Evolutionary conservation across 2,113 vertebrate species (phyloP), one percentile per base, ranked within the genome.

Genomic region (Catharus bicknelli): DNA sequence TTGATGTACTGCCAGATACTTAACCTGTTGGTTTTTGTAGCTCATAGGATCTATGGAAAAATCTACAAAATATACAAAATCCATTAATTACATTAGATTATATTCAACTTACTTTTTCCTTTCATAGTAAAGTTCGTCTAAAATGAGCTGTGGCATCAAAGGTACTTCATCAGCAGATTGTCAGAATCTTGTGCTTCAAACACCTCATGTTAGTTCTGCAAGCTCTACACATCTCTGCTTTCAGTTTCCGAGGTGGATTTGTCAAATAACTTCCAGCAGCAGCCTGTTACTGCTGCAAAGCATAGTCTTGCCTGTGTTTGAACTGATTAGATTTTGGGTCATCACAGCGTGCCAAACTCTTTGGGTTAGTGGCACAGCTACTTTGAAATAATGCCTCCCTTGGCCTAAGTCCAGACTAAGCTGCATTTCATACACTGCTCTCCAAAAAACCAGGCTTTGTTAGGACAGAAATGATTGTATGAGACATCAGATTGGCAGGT

Each of bases 311-410:
- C 30, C 0, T 1, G 40, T 68, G 40, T 75, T 75, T 53, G 74
- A 83, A 42, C 34, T 34, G 32, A 34, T 77, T 26, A 34, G 16
- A 53, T 75, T 87, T 88, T 72, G 36, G 48, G 19, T 82, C 61
- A 57, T 82, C 59, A 45, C 15, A 79, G 73, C 25, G 29, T 53
- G 45, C 58, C 70, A 82, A 50, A 82, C 75, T 42, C 48, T 88
- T 19, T 25, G 53, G 57, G 53, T 82, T 84, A 68, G 66, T 73
- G 45, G 42, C 42, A 82, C 62, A 82, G 74, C 25, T 34, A 55
- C 87, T 87, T 72, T 92, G 70, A 92, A 87, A 79, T 76, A 93
- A 76, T 57, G 50, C 16, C 38, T 96, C 32, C 38, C 19, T 66
- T 95, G 91, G 78, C 66, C 34, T 20, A 64, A 43, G 3, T 61